A percentile compares a stretch with the other conserved stretches of the same genome.
phyloP scores from a whole-genome alignment of 2,113 vertebrate genomes.

The Melanostigma gelatinosum region DNA sequence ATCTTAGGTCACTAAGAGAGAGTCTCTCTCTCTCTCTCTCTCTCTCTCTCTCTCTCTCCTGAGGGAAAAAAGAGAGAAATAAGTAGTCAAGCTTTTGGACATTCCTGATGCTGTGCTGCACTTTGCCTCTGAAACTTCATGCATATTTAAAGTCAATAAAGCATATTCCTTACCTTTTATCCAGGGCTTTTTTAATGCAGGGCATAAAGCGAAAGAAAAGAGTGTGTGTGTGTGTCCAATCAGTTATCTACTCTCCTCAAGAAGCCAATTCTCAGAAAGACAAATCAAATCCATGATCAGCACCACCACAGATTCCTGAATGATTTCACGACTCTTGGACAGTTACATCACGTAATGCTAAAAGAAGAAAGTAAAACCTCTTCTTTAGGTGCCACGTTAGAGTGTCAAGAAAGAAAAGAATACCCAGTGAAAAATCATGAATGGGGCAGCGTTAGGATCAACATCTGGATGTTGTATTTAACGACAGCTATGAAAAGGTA shows the following conservation, averaged over 20 bases:
- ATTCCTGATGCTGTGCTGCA: slow-evolving; percentile 78
- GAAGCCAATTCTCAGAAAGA: slow-evolving; percentile 35
- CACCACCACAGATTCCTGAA: slow-evolving; percentile 1
- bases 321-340: slow-evolving; percentile 7
- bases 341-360: background rate
- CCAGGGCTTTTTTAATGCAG: slow-evolving; percentile 74
- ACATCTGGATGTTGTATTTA: slow-evolving; percentile 24
- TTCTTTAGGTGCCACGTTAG: background rate
- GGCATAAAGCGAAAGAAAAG: slow-evolving; percentile 54
- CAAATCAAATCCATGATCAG: slow-evolving; percentile 31
- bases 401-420: slow-evolving; percentile 28
- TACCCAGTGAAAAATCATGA: slow-evolving; percentile 22
- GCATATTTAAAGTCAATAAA: slow-evolving; percentile 87
- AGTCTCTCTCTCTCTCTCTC: slow-evolving; percentile 47
- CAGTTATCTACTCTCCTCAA: slow-evolving; percentile 48
- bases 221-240: slow-evolving; percentile 24
- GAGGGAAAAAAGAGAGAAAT: too few species aligned
- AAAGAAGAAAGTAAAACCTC: slow-evolving; percentile 19
- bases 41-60: slow-evolving; percentile 17
- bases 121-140: slow-evolving; percentile 84
- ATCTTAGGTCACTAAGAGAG: slow-evolving; percentile 72
- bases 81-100: slow-evolving; percentile 82
- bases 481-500: slow-evolving; percentile 17
- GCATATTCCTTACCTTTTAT: slow-evolving; percentile 83
- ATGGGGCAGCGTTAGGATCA: background rate